Conservation (phyloP, 2,797 vertebrate genomes). For the Parotocinclus haroldoi region DNA sequence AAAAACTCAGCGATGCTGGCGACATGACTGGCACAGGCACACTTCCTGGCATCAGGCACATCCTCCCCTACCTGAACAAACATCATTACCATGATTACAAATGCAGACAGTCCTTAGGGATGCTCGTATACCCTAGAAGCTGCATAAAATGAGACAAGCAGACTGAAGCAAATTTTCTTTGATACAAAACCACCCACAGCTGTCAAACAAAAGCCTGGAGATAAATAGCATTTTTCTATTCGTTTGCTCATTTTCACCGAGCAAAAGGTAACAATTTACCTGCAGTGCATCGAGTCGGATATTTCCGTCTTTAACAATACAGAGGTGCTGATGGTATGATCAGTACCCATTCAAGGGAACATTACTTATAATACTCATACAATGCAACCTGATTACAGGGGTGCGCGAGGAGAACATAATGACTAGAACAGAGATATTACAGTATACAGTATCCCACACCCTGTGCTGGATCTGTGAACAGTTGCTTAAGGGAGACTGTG, state of each 20-base stretch:
- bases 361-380: neutral
- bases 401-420: neutral
- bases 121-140: too few species aligned
- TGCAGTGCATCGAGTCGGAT: slow-evolving; percentile 11
- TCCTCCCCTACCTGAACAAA: slow-evolving; percentile 89
- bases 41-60: slow-evolving; percentile 90
- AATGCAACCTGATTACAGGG: slow-evolving; percentile 23
- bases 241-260: slow-evolving; percentile 1
- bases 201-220: too few species aligned
- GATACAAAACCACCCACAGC: too few species aligned
- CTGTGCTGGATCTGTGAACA: neutral
- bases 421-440: neutral
- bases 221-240: too few species aligned
- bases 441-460: slow-evolving; percentile 2
- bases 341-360: slow-evolving; percentile 15
- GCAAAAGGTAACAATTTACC: slow-evolving; percentile 7
- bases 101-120: slow-evolving; percentile 1
- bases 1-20: slow-evolving; percentile 94
- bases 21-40: slow-evolving; percentile 92
- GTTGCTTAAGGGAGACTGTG: neutral
- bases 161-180: too few species aligned
- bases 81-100: slow-evolving; percentile 4
- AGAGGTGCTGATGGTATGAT: slow-evolving; percentile 10
- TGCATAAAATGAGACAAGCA: too few species aligned
- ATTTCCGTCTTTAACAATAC: slow-evolving; percentile 19